A percentile compares a stretch with the other conserved stretches of the same genome.
Evolutionary conservation across 2,113 vertebrate species (phyloP).

Genomic region (Chauna torquata): DNA sequence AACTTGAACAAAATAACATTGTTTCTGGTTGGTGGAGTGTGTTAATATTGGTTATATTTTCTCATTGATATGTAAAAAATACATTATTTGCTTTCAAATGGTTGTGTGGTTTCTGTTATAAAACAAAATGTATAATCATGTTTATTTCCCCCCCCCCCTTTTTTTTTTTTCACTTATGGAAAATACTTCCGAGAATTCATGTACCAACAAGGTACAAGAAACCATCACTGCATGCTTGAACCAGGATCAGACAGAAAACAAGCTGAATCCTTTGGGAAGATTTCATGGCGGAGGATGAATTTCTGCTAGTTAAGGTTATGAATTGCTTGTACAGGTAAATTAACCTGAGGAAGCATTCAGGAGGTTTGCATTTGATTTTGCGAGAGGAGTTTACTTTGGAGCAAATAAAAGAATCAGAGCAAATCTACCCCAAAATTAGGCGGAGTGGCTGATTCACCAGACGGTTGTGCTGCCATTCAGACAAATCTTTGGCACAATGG

Average conservation of each 20-base stretch:
- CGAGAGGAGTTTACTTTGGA: neutral
- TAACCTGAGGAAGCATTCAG: neutral
- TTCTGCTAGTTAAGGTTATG: neutral
- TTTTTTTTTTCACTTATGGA: accelerated
- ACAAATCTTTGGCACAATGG: neutral
- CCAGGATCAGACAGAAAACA: neutral
- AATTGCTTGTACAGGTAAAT: neutral
- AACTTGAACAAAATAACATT: neutral
- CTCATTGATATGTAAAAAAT: neutral
- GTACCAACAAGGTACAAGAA: neutral
- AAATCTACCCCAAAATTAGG: neutral
- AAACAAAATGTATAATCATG: neutral
- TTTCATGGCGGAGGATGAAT: neutral
- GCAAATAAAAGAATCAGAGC: neutral
- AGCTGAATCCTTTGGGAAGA: neutral
- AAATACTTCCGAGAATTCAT: neutral
- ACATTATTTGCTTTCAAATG: neutral
- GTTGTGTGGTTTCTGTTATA: neutral
- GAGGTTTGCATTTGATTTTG: neutral
- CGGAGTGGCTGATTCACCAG: neutral
- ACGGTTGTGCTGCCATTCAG: neutral
- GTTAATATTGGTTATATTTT: neutral
- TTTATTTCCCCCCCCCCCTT: neutral
- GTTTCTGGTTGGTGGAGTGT: neutral
- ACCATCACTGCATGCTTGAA: neutral